phyloP scores from a whole-genome alignment of 2,797 vertebrate genomes.

The Kryptopterus vitreolus region DNA sequence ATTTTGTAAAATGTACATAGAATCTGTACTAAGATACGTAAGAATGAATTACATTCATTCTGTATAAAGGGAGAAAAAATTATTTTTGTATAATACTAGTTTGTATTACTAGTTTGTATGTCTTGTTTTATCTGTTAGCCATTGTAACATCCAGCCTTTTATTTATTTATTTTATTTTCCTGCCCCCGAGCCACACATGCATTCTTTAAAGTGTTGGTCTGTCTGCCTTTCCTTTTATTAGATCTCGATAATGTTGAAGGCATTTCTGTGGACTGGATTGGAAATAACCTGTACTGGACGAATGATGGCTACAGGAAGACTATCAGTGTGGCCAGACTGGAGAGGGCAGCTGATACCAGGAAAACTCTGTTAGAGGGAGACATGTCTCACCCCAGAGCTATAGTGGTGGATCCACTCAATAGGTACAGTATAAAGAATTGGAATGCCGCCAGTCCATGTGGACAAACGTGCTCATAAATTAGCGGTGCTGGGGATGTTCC shows the following conservation, averaged over 20 bases:
- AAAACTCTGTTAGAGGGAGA: constrained; percentile 93
- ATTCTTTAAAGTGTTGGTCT: not conserved
- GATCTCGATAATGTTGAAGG: constrained; percentile 98
- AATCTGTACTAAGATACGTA: not conserved
- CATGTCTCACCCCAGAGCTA: constrained; percentile 97
- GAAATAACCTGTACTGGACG: constrained; percentile 97
- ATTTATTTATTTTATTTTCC: too few species aligned
- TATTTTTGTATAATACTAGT: too few species aligned
- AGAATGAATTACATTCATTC: not conserved
- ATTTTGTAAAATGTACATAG: not conserved
- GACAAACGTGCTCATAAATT: not conserved
- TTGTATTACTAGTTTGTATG: not conserved
- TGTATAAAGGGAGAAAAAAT: not conserved
- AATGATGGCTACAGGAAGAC: constrained; percentile 96
- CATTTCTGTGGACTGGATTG: constrained; percentile 98
- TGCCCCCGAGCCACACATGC: not conserved
- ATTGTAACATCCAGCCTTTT: not conserved
- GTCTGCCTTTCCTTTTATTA: constrained; percentile 54
- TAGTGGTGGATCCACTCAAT: constrained; percentile 95
- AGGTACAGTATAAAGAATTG: constrained; percentile 75
- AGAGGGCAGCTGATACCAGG: constrained; percentile 87
- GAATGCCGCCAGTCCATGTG: not conserved
- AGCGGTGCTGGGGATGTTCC: too few species aligned
- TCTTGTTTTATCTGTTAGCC: not conserved
- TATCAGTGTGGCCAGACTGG: constrained; percentile 90